Evolutionary conservation across 1,140 invertebrate genomes (phyloP), one percentile per base, ranked within the genome.

Genomic region (Aphidius ervi): DNA sequence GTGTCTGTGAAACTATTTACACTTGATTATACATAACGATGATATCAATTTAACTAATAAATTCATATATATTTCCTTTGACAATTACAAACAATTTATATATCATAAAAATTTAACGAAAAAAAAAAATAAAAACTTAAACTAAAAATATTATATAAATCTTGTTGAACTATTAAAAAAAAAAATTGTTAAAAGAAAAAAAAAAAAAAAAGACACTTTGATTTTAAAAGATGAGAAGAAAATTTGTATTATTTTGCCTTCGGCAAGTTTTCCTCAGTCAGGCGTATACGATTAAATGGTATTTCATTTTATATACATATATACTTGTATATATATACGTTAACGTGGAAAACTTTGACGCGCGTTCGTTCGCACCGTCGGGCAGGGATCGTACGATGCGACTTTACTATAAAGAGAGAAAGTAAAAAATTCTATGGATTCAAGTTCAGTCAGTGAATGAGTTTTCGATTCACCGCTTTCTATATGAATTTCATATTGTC

Each of bases 1-100:
- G n/a, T 42, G 9, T 41, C 56, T 7, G 46, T 46, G 46, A 58
- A 16, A 58, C 49, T 40, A 58, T 46, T 8, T 48, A 37, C 47
- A 48, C 49, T 41, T 47, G 46, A 58, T 40, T 42, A 56, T 58
- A 57, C 20, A 55, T n/a, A n/a, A n/a, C n/a, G n/a, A n/a, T n/a
- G n/a, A n/a, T n/a, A n/a, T 16, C 16, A 16, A 16, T 16, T 65
- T 71, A 62, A 57, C 59, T 65, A 56, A 61, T 64, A 65, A 73
- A 31, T 31, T 31, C 23, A 31, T 31, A 31, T 23, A 1, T 31
- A 31, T 31, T 3, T 4, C 23, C 23, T 31, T 31, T 31, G 23
- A 31, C 4, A 31, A 31, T 31, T 1, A 31, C 4, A 31, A 70
- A 67, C 64, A 68, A 63, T 67, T 69, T 74, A 73, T 69, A 68